phyloP scores from a whole-genome alignment of 2,888 invertebrate species.

The Drosophila acutilabella region DNA sequence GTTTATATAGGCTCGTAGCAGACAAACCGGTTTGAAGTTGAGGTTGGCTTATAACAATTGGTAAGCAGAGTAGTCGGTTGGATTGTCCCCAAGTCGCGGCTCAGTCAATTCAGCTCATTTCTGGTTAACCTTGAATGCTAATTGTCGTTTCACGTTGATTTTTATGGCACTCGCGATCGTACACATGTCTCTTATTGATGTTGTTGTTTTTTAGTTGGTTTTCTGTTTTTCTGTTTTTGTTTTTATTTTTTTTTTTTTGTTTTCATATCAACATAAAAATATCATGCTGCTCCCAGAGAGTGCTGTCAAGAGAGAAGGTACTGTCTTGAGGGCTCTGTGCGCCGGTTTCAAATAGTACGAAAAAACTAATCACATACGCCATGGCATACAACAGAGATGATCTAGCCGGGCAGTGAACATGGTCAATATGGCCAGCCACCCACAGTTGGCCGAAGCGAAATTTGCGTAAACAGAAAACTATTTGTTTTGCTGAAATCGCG shows the following conservation, averaged over 20 bases:
- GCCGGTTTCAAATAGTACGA: constrained; percentile 82
- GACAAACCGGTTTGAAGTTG: constrained; percentile 37
- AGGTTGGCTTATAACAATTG: constrained; percentile 43
- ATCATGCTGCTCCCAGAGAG: constrained; percentile 59
- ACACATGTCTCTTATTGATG: constrained; percentile 21
- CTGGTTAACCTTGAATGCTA: constrained; percentile 81
- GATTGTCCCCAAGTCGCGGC: constrained; percentile 55
- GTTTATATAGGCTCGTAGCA: background rate
- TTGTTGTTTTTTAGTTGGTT: constrained; percentile 10
- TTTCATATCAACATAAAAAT: constrained; percentile 76
- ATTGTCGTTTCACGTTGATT: constrained; percentile 78
- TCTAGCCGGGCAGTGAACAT: constrained; percentile 60
- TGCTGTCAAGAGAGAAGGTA: background rate
- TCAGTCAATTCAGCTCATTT: constrained; percentile 64
- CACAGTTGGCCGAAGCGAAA: constrained; percentile 38
- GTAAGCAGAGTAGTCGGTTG: constrained; percentile 25
- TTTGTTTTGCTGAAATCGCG: constrained; percentile 49
- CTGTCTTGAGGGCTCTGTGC: constrained; percentile 58
- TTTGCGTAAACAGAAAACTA: constrained; percentile 70
- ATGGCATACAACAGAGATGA: constrained; percentile 36
- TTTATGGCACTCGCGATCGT: constrained; percentile 69
- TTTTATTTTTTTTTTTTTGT: constrained; percentile 20
- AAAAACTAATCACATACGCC: constrained; percentile 81
- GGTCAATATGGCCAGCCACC: constrained; percentile 9
- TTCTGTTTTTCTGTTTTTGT: no score